Evolutionary conservation across 92 coral and sea anemone genomes (phyloP).

Genomic region (Bergia sp.): DNA sequence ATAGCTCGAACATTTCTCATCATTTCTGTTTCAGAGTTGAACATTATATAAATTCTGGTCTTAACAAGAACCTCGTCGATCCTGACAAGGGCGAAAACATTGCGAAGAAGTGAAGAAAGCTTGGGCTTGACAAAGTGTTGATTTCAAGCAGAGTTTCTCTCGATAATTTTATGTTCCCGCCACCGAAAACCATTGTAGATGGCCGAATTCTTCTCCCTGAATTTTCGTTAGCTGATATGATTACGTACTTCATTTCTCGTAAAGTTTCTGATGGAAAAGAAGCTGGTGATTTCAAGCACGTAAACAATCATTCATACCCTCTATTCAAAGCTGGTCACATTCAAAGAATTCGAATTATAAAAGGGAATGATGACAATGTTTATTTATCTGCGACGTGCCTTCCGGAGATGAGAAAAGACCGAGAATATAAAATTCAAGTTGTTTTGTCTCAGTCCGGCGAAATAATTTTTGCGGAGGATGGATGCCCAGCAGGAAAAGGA

Average conservation of each 20-base stretch:
- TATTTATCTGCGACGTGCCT: slow-evolving; percentile 48
- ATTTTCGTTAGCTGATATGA: slow-evolving; percentile 22
- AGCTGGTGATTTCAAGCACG: slow-evolving; percentile 44
- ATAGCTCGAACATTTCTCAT: slow-evolving; percentile 5
- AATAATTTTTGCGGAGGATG: slow-evolving; percentile 57
- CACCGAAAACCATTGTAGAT: slow-evolving; percentile 4
- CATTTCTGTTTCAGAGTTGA: slow-evolving; percentile 20
- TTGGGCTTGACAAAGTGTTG: slow-evolving; percentile 31
- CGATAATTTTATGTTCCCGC: slow-evolving; percentile 45
- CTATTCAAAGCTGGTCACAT: slow-evolving; percentile 50
- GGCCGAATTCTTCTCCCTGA: slow-evolving; percentile 40
- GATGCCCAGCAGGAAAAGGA: slow-evolving; percentile 47
- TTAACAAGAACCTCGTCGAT: slow-evolving; percentile 27
- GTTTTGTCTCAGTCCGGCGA: slow-evolving; percentile 52
- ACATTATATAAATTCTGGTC: slow-evolving; percentile 17
- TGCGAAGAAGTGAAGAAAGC: slow-evolving; percentile 25
- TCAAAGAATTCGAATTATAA: slow-evolving; percentile 31
- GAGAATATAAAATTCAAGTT: slow-evolving; percentile 56
- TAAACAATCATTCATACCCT: slow-evolving; percentile 55
- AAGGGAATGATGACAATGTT: slow-evolving; percentile 54
- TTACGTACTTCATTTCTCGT: slow-evolving; percentile 31
- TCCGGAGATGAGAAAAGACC: slow-evolving; percentile 67
- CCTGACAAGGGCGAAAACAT: slow-evolving; percentile 32
- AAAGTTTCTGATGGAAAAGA: slow-evolving; percentile 51
- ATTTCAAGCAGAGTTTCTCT: background rate